These are phyloP conservation scores for Pocillopora damicornis DNA, from an alignment of 64 coral and sea anemone species.

Conservation along the genomic window DNA sequence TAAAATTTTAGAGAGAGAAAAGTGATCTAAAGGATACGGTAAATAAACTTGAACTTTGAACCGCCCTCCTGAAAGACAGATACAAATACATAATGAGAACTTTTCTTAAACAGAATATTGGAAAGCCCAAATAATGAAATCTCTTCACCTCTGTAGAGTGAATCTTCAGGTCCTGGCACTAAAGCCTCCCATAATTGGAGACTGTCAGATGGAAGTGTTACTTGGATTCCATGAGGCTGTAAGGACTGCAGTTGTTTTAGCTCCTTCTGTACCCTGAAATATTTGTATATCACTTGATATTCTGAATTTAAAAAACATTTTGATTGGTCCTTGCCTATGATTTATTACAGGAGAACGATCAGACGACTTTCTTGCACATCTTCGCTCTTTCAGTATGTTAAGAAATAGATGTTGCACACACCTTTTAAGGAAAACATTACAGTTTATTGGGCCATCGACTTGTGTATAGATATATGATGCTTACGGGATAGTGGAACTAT, in stretches of 20 bases:
- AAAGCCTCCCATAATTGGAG: constrained; percentile 85
- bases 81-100: neutral
- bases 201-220: constrained; percentile 72
- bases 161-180: constrained; percentile 64
- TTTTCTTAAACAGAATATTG: neutral
- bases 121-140: too few relatives aligned
- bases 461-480: too few relatives aligned
- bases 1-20: neutral
- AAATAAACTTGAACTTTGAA: constrained; percentile 81
- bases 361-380: too few relatives aligned
- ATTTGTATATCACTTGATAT: too few relatives aligned
- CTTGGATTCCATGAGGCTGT: constrained; percentile 74
- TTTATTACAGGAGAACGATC: too few relatives aligned
- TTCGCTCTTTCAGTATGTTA: too few relatives aligned
- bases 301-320: too few relatives aligned
- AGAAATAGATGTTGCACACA: too few relatives aligned
- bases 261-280: constrained; percentile 66
- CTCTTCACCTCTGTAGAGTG: constrained; percentile 65
- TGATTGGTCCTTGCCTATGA: too few relatives aligned
- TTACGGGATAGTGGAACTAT: too few relatives aligned
- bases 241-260: constrained; percentile 52
- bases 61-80: constrained; percentile 31
- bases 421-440: too few relatives aligned
- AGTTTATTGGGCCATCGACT: too few relatives aligned
- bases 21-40: constrained; percentile 53